Evolutionary conservation across 1,140 invertebrate genomes (phyloP).

Genomic region (Drosophila azteca): DNA sequence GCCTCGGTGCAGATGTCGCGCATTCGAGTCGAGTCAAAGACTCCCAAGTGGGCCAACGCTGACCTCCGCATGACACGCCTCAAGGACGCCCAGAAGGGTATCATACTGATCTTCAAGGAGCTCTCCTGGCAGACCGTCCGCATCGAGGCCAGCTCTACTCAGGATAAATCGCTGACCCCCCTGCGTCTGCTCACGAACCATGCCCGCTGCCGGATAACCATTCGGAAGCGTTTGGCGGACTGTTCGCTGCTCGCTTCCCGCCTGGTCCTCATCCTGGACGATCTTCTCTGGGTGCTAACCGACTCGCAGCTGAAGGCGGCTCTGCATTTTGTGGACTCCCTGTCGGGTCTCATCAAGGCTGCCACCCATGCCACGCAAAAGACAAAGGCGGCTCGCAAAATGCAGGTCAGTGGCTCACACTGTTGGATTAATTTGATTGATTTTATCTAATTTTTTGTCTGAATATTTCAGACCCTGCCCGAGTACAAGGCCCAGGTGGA

Average conservation of each 20-base stretch:
- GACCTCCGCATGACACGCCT: slow-evolving; percentile 95
- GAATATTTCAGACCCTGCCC: slow-evolving; percentile 87
- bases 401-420: slow-evolving; percentile 87
- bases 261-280: slow-evolving; percentile 96
- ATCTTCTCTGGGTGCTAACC: slow-evolving; percentile 98
- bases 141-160: slow-evolving; percentile 95
- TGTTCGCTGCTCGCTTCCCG: slow-evolving; percentile 96
- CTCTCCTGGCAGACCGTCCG: slow-evolving; percentile 98
- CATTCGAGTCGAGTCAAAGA: slow-evolving; percentile 96
- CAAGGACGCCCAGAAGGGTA: slow-evolving; percentile 93
- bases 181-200: slow-evolving; percentile 97
- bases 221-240: slow-evolving; percentile 95
- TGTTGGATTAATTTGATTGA: not conserved
- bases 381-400: slow-evolving; percentile 94
- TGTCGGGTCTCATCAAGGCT: slow-evolving; percentile 93
- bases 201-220: slow-evolving; percentile 96
- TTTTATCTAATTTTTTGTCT: not conserved
- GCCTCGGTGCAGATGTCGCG: slow-evolving; percentile 96
- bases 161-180: slow-evolving; percentile 92
- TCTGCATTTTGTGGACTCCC: slow-evolving; percentile 95
- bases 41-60: slow-evolving; percentile 93
- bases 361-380: slow-evolving; percentile 92
- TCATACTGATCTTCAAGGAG: slow-evolving; percentile 98
- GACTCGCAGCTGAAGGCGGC: slow-evolving; percentile 98
- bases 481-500: slow-evolving; percentile 91